Evolutionary conservation across 2,113 vertebrate species (phyloP), one percentile per base, ranked within the genome.

Genomic region (Lontra canadensis): DNA sequence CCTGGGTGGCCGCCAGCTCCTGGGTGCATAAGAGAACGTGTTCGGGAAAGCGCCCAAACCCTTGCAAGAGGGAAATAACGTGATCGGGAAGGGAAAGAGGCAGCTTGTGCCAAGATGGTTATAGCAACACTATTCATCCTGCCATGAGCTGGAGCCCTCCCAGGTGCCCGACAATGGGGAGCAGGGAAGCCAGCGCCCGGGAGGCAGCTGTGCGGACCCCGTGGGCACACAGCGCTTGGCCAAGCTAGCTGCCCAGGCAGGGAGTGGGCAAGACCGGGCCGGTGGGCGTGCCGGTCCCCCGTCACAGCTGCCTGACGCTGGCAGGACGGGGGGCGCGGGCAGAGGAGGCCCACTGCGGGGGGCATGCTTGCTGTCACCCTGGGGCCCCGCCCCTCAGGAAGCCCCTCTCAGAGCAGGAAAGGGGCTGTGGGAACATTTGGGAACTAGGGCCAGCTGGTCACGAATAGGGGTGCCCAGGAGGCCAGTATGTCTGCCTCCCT

Each of bases 151-250:
- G 95, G 94, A 76, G 17, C 9, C 52, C 44, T 47, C 94, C 97
- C 97, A 92, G 96, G 49, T 39, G 55, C 78, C 85, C 84, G 3
- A 31, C 94, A 29, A 59, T 78, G 84, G 79, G 55, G 85, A 57
- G 9, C 0, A 25, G 90, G 39, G 84, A 44, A 42, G 83, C 90
- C 80, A 36, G 96, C 34, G 25, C 85, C 31, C 0, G 15, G 13
- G 25, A 89, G 31, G 88, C 96, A 95, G 97, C 95, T 94, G 97
- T 34, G 1, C 0, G 2, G 55, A 14, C 90, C 97, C 85, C 2
- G 36, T 11, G 69, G 78, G 94, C 92, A 74, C 90, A 8, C 47
- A 0, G 96, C 0, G 4, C 89, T 57, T 59, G 90, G 94, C 82
- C 47, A 71, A 49, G 76, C 42, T 1, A 0, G 79, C 69, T 1